A percentile compares a stretch with the other conserved stretches of the same genome.
Conservation (phyloP, 1,140 invertebrate species). For the Aporrectodea caliginosa region DNA sequence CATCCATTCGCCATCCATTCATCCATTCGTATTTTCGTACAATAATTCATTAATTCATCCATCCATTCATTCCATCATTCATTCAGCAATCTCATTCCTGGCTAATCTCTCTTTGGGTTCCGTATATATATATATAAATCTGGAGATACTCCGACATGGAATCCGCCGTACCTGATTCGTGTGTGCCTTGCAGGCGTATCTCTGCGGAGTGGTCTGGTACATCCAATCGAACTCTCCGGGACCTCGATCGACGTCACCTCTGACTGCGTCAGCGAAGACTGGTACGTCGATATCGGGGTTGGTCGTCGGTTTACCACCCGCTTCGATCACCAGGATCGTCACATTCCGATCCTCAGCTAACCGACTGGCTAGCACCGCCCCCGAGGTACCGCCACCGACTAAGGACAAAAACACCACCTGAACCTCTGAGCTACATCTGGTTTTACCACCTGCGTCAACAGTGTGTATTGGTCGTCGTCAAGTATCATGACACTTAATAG, state of each 20-base stretch:
- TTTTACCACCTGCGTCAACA: no score
- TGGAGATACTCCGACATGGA: no score
- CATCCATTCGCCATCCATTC: no score
- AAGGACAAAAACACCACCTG: constrained; percentile 47
- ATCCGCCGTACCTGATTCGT: constrained; percentile 68
- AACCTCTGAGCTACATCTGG: no score
- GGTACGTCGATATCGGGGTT: constrained; percentile 65
- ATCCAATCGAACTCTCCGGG: constrained; percentile 71
- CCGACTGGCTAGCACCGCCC: constrained; percentile 87
- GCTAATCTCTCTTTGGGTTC: no score
- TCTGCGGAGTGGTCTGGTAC: constrained; percentile 84
- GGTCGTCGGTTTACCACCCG: constrained; percentile 84
- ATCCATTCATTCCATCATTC: no score
- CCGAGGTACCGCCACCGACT: constrained; percentile 90
- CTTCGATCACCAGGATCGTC: constrained; percentile 80
- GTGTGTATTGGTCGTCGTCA: no score
- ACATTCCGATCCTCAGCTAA: constrained; percentile 70
- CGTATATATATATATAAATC: no score
- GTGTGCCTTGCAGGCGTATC: constrained; percentile 75
- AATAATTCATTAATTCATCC: no score
- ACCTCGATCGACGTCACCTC: constrained; percentile 17
- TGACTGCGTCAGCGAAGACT: constrained; percentile 24
- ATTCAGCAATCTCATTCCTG: no score
- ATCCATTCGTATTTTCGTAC: no score
- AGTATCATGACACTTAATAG: no score